phyloP scores from a whole-genome alignment of 2,888 invertebrate genomes.

The Papilio protenor region DNA sequence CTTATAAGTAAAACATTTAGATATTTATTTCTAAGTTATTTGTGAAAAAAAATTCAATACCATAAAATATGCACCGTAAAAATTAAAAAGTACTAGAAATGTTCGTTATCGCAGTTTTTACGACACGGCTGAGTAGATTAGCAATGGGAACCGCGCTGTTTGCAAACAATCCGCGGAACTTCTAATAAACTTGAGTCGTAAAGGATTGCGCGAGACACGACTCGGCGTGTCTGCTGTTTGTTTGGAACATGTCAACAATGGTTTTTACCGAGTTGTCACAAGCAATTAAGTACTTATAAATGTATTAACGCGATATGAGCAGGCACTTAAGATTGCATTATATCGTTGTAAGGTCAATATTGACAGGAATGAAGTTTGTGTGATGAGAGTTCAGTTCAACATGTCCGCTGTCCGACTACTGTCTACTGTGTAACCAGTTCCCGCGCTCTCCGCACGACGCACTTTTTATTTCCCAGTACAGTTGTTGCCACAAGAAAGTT shows the following conservation, averaged over 20 bases:
- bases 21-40: neutral
- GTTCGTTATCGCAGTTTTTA: conserved; percentile 17
- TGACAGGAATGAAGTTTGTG: no score
- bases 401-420: neutral
- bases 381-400: neutral
- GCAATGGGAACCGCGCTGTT: neutral
- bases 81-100: conserved; percentile 1
- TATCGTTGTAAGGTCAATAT: neutral
- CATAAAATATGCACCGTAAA: neutral
- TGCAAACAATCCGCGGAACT: conserved; percentile 13
- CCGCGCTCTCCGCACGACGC: neutral
- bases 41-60: neutral
- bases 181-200: conserved; percentile 6
- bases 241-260: conserved; percentile 5
- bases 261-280: conserved; percentile 6
- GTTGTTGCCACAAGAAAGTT: neutral
- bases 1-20: conserved; percentile 1
- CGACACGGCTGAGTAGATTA: conserved; percentile 5
- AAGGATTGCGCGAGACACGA: neutral
- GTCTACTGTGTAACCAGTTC: neutral
- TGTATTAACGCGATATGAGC: neutral
- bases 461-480: neutral
- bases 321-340: neutral
- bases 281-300: neutral
- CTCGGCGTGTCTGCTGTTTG: neutral